Percentiles rank a stretch among this genome's conserved stretches.
Conservation (phyloP, 2,888 invertebrate species). For the Dicyrtomina minuta region DNA sequence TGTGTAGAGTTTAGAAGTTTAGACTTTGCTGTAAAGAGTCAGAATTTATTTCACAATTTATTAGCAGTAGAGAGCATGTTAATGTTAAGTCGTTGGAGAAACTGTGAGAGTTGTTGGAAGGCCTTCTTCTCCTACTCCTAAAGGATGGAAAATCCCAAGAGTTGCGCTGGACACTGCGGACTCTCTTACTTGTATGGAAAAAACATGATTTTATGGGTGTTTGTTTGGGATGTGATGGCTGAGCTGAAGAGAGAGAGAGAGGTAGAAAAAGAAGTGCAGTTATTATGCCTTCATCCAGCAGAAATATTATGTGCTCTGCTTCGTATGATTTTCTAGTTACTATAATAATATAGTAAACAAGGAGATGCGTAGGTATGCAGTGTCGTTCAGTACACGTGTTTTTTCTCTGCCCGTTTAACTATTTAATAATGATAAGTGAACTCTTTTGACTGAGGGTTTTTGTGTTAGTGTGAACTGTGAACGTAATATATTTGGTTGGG, state of each 20-base stretch:
- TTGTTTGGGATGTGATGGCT: not conserved
- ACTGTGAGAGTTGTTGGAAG: conserved; percentile 15
- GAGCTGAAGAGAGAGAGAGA: not conserved
- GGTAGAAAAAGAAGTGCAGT: not conserved
- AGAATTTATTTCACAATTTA: conserved; percentile 31
- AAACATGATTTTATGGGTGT: conserved; percentile 4
- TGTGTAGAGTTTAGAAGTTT: not conserved
- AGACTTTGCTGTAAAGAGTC: conserved; percentile 7
- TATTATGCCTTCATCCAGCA: not conserved
- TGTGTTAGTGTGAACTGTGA: not conserved
- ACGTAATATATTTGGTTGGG: not conserved
- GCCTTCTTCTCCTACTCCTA: not conserved
- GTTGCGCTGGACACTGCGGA: too few species aligned
- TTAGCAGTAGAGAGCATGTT: conserved; percentile 31
- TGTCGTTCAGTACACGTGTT: conserved; percentile 28
- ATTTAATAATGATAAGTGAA: conserved; percentile 27
- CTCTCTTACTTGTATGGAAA: not conserved
- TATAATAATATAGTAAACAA: conserved; percentile 20
- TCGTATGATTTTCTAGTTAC: too few species aligned
- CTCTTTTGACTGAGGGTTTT: conserved; percentile 10
- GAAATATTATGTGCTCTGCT: not conserved
- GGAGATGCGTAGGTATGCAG: conserved; percentile 30
- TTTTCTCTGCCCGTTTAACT: conserved; percentile 3
- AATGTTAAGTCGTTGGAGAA: conserved; percentile 23
- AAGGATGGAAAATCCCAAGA: not conserved